Base-by-base conservation (phyloP, 2,797 vertebrate genomes). In the Pogonophryne albipinna region DNA sequence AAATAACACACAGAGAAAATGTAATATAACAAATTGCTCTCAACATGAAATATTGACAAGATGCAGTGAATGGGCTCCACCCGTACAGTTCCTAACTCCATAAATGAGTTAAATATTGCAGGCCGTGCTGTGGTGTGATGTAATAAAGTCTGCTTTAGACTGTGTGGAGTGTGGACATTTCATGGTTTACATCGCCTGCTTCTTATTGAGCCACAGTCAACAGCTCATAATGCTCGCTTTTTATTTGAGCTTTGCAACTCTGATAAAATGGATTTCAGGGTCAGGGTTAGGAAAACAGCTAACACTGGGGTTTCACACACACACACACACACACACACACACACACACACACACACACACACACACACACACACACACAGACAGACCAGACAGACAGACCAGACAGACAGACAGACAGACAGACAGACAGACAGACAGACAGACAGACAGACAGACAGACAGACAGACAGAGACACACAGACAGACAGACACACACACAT, bases 41-140 rank as follows among this genome's bases (percentile, higher is more conserved):
- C 79, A 82, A 79, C 82, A 70, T 87, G 79, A 92, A 89, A 90
- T 90, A 89, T 85, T 83, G 80, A 85, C 83, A 70, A 73, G 80
- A 60, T 74, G 80, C 80, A 81, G 50, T 74, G 71, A 77, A 81
- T 83, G 4, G 27, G 84, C 85, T 80, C 11, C 83, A 76, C 67
- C 60, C 66, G 15, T 45, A 46, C 66, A 69, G 68, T 44, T 67
- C 75, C 78, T 80, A 74, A 79, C 77, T 84, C 83, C n/a, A 66
- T 86, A 87, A 86, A 84, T 74, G 73, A 83, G 82, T 80, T 62
- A 83, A 80, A 85, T 78, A 84, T 76, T 57, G 69, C 69, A 82
- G 83, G 19, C 59, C 73, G 79, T 55, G 79, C 78, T 83, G 68
- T 58, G 77, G 53, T 46, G 72, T 84, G 81, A 79, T 75, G 83